Evolutionary conservation across 2,113 vertebrate species (phyloP).

Genomic region (Zapornia atra): DNA sequence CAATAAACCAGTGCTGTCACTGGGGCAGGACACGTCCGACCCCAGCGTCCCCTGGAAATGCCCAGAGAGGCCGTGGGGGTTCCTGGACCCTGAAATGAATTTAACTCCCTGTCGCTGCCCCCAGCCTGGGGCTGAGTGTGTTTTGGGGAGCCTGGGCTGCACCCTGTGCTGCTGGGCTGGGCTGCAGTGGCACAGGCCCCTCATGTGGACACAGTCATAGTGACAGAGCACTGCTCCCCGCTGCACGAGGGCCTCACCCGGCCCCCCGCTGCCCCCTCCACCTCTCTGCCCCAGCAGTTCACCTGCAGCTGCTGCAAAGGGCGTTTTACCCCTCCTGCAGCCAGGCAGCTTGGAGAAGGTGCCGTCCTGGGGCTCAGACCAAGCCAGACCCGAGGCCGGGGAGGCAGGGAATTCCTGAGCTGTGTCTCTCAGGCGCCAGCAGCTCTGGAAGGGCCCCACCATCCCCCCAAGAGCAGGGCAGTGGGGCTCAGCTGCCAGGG

Average conservation of each 20-base stretch:
- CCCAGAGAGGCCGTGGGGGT: background rate
- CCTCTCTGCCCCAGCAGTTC: too few relatives aligned
- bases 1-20: background rate
- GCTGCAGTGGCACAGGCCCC: slow-evolving; percentile 25
- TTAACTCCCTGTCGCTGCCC: background rate
- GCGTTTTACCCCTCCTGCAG: background rate
- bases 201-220: background rate
- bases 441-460: background rate
- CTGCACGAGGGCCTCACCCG: background rate
- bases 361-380: background rate
- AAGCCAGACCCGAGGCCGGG: background rate
- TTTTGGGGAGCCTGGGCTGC: background rate
- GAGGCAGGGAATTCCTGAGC: background rate
- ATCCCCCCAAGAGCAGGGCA: background rate
- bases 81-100: background rate
- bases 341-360: fast-evolving
- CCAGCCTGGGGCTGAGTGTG: background rate
- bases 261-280: too few relatives aligned
- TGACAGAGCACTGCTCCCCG: background rate
- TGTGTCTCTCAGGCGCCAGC: background rate
- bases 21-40: background rate
- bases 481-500: background rate
- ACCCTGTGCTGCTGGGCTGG: background rate
- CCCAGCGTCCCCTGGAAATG: background rate
- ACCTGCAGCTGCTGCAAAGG: too few relatives aligned